These are phyloP conservation scores for Plagodis pulveraria DNA, from an alignment of 2,888 invertebrate genomes.

Conservation along the genomic window DNA sequence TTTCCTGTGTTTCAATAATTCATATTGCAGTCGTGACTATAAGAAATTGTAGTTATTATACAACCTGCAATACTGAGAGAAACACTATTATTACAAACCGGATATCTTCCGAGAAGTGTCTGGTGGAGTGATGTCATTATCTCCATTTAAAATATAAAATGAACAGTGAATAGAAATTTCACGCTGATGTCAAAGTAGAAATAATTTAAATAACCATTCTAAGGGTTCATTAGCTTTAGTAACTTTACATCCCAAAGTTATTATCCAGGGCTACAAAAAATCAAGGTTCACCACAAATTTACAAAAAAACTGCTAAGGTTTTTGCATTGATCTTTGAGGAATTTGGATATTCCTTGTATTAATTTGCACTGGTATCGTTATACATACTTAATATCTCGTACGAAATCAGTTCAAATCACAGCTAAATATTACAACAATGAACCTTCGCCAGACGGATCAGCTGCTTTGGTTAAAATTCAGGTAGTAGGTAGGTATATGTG, in stretches of 20 bases:
- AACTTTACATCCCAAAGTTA: slow-evolving; percentile 9
- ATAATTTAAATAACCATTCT: not conserved
- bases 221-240: slow-evolving; percentile 7
- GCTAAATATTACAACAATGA: no score
- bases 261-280: slow-evolving; percentile 15
- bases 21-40: slow-evolving; percentile 23
- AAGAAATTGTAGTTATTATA: slow-evolving; percentile 18
- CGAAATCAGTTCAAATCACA: no score
- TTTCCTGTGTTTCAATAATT: slow-evolving; percentile 18
- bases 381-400: no score
- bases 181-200: not conserved
- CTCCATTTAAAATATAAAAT: slow-evolving; percentile 1
- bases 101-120: slow-evolving; percentile 22
- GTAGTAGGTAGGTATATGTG: slow-evolving; percentile 17
- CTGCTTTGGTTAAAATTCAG: slow-evolving; percentile 47
- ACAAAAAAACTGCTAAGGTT: slow-evolving; percentile 21
- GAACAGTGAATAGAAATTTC: not conserved
- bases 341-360: not conserved
- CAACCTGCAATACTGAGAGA: slow-evolving; percentile 15
- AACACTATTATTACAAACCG: slow-evolving; percentile 20
- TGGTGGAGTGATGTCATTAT: slow-evolving; percentile 18
- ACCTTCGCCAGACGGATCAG: slow-evolving; percentile 44
- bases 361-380: no score
- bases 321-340: slow-evolving; percentile 17
- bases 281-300: slow-evolving; percentile 19